Evolutionary conservation across 2,888 invertebrate species (phyloP).

Genomic region (Meganola albula): DNA sequence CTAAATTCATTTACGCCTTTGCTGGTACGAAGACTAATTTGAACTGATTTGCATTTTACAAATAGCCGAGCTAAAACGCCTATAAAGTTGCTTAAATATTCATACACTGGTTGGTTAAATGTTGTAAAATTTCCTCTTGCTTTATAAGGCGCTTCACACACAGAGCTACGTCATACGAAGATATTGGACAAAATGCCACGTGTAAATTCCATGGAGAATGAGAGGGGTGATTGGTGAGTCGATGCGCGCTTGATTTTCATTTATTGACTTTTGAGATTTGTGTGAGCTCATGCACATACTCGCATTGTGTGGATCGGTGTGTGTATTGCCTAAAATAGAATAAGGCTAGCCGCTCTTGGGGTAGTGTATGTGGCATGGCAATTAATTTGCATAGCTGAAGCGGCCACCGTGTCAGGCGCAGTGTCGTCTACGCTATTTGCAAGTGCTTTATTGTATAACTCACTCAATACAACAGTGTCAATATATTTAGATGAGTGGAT

Average conservation of each 20-base stretch:
- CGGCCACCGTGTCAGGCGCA: conserved; percentile 32
- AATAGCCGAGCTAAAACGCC: conserved; percentile 12
- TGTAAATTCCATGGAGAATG: no score
- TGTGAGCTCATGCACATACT: no score
- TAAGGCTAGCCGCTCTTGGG: conserved; percentile 34
- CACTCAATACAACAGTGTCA: conserved; percentile 17
- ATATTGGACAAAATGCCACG: no score
- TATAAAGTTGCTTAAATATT: conserved; percentile 19
- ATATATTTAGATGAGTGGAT: conserved; percentile 19
- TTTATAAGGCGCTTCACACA: no score
- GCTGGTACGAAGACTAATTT: conserved; percentile 12
- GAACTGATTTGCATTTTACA: conserved; percentile 18
- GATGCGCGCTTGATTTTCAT: no score
- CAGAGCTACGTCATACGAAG: no score
- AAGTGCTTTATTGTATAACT: conserved; percentile 23
- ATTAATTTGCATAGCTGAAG: conserved; percentile 61
- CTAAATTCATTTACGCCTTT: conserved; percentile 7
- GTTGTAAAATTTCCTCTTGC: conserved; percentile 18
- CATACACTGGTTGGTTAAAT: conserved; percentile 10
- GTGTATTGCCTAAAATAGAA: no score
- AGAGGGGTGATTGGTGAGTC: no score
- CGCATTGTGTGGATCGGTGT: no score
- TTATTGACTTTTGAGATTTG: no score
- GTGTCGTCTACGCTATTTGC: conserved; percentile 20
- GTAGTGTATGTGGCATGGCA: conserved; percentile 35